Evolutionary conservation across 1,140 invertebrate species (phyloP).

Genomic region (Microplitis mediator): DNA sequence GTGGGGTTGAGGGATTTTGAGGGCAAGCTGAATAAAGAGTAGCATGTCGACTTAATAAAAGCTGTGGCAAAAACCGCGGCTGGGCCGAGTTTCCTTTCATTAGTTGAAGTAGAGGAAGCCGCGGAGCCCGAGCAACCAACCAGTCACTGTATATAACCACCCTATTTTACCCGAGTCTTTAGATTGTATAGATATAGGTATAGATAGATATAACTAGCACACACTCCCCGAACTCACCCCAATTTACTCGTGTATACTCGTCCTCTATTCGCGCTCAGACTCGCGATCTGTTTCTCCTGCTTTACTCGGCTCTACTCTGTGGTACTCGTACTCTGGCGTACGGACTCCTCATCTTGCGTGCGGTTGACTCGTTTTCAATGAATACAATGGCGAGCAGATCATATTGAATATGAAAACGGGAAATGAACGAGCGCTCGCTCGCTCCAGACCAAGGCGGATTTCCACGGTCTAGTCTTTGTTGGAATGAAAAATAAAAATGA

Average conservation of each 20-base stretch:
- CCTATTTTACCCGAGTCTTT: slow-evolving; percentile 25
- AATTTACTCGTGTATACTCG: slow-evolving; percentile 17
- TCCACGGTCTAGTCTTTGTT: slow-evolving; percentile 42
- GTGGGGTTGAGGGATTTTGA: too few species aligned
- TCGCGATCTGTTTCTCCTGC: background rate
- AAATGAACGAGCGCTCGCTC: slow-evolving; percentile 56
- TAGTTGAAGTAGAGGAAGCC: slow-evolving; percentile 59
- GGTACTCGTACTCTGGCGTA: slow-evolving; percentile 50
- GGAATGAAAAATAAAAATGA: slow-evolving; percentile 25
- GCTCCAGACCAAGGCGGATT: slow-evolving; percentile 31
- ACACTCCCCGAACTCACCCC: slow-evolving; percentile 30
- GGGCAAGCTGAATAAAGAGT: too few species aligned
- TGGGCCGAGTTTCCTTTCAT: slow-evolving; percentile 61
- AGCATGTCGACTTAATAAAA: background rate
- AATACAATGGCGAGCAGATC: slow-evolving; percentile 60
- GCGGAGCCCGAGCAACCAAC: slow-evolving; percentile 48
- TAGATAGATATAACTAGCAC: slow-evolving; percentile 43
- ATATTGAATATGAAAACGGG: slow-evolving; percentile 64
- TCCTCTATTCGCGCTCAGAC: slow-evolving; percentile 27
- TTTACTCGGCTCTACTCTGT: slow-evolving; percentile 38
- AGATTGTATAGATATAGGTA: background rate
- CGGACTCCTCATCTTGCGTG: slow-evolving; percentile 57
- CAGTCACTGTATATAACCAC: slow-evolving; percentile 44
- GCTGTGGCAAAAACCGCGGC: slow-evolving; percentile 55
- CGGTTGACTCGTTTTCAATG: slow-evolving; percentile 64